Conservation (phyloP, 2,888 invertebrate genomes). For the Yponomeuta evonymella region DNA sequence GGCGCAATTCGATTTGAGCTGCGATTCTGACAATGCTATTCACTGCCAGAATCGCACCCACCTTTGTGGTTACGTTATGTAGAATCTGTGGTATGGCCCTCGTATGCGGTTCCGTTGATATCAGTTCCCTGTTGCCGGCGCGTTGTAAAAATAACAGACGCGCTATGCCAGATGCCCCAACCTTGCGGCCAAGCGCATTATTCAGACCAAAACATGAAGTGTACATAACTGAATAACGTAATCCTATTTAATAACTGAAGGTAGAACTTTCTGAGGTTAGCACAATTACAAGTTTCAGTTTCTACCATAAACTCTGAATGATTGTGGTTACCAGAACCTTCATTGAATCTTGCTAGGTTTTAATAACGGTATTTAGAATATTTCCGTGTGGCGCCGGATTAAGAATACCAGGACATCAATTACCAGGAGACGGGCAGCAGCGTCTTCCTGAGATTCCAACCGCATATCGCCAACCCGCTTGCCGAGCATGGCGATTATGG, state of each 20-base stretch:
- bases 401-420: too few relatives aligned
- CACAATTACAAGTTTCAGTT: too few relatives aligned
- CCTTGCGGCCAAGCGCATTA: slow-evolving; percentile 34
- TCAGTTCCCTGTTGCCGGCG: slow-evolving; percentile 48
- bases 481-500: too few relatives aligned
- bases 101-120: slow-evolving; percentile 30
- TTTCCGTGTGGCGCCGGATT: too few relatives aligned
- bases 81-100: neutral
- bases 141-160: slow-evolving; percentile 65
- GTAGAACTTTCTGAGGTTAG: too few relatives aligned
- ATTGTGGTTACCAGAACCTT: neutral
- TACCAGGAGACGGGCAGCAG: too few relatives aligned
- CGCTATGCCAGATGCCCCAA: slow-evolving; percentile 69
- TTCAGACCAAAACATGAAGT: neutral
- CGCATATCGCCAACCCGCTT: too few relatives aligned
- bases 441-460: too few relatives aligned
- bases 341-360: too few relatives aligned
- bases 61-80: neutral
- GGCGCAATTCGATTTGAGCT: too few relatives aligned
- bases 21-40: too few relatives aligned
- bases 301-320: neutral
- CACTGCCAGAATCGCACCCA: neutral
- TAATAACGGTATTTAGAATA: too few relatives aligned
- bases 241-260: neutral
- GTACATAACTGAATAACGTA: neutral